A percentile compares a stretch with the other conserved stretches of the same genome.
phyloP scores from a whole-genome alignment of 2,113 vertebrate species.

The Chiloscyllium plagiosum region DNA sequence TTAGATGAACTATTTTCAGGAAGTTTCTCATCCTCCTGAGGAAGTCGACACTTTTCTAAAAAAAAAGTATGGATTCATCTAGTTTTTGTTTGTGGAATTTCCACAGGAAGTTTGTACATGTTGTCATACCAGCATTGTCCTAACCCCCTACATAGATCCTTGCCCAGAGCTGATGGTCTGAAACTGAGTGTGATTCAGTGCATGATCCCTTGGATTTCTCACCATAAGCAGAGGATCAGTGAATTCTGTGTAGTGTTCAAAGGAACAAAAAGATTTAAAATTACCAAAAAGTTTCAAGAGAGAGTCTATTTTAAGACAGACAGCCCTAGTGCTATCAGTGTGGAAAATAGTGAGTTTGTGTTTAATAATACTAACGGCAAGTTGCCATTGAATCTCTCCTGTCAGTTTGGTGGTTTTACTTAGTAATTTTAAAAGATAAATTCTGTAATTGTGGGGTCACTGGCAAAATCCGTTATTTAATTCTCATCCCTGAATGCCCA shows the following conservation, averaged over 20 bases:
- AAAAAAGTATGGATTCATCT: neutral
- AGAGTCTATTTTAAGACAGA: neutral
- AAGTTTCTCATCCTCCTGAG: neutral
- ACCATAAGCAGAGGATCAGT: neutral
- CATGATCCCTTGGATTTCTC: neutral
- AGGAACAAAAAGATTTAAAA: neutral
- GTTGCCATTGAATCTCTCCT: neutral
- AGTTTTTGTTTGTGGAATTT: neutral
- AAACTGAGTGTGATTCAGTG: neutral
- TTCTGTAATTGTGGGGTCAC: too few relatives aligned
- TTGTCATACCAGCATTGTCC: neutral
- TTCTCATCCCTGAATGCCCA: too few relatives aligned
- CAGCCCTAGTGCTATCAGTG: neutral
- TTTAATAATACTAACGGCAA: neutral
- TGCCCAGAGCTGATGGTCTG: neutral
- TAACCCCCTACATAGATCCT: neutral
- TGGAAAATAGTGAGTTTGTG: neutral
- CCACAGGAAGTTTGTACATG: neutral
- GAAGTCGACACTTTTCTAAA: neutral
- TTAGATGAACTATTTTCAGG: neutral
- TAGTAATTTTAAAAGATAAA: neutral
- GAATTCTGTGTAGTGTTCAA: neutral
- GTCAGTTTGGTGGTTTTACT: neutral
- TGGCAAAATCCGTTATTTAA: too few relatives aligned
- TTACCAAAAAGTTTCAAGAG: neutral